Percentiles rank a stretch among this genome's conserved stretches.
Evolutionary conservation across 2,113 vertebrate species (phyloP).

Genomic region (Cololabis saira): DNA sequence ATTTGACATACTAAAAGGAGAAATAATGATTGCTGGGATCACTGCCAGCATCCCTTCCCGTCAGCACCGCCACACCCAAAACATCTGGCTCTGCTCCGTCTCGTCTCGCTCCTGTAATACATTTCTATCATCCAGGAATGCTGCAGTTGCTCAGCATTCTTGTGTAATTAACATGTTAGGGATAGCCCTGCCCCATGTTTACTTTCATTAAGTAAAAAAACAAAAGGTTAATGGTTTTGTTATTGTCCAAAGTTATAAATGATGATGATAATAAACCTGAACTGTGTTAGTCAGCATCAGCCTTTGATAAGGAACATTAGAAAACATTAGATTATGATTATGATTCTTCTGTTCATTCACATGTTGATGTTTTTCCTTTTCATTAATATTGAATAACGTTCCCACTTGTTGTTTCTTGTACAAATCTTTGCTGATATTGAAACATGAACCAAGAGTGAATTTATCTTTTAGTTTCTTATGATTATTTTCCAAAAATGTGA

Average conservation of each 20-base stretch:
- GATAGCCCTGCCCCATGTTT: no score
- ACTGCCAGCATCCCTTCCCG: neutral
- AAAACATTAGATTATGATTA: no score
- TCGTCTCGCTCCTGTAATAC: conserved; percentile 10
- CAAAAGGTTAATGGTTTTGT: no score
- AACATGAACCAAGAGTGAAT: neutral
- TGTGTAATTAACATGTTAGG: neutral
- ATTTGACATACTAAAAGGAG: conserved; percentile 13
- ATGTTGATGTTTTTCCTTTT: neutral
- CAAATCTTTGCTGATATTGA: neutral
- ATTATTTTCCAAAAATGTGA: neutral
- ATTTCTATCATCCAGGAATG: conserved; percentile 33
- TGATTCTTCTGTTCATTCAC: no score
- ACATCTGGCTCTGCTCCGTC: conserved; percentile 9
- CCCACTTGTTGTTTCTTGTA: neutral
- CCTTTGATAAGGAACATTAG: no score
- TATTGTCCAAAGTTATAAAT: no score
- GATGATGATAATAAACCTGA: no score
- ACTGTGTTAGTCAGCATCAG: no score
- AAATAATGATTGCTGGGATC: conserved; percentile 5
- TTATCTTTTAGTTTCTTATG: neutral
- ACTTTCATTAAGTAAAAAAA: no score
- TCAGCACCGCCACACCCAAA: conserved; percentile 13
- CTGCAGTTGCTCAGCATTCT: conserved; percentile 4
- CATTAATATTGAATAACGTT: neutral